Base-by-base conservation (phyloP, 2,113 vertebrate species). In the Burhinus bistriatus region DNA sequence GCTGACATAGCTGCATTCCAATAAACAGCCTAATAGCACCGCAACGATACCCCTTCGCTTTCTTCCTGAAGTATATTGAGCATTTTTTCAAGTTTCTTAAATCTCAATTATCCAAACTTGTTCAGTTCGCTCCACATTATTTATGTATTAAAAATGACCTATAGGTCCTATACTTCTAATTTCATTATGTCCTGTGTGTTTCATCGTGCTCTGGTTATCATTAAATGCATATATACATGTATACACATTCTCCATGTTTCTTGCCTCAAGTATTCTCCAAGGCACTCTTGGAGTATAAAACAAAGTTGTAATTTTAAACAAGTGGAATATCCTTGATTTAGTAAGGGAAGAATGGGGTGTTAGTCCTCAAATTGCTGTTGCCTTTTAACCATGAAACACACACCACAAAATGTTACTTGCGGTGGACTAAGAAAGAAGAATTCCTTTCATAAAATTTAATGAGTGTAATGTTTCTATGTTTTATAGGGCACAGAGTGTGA, bases 371-470 rank as follows among this genome's bases (percentile, higher is more conserved):
- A 96, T 65, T 82, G 71, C 86, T 94, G 68, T 34, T 94, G 65
- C 93, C 76, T 96, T 96, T 95, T 57, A 91, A 93, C 82, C 72
- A 30, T 6, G n/a, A 93, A 89, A 93, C 70, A 29, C 65, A 77
- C 65, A 38, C 78, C 89, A 89, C 89, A 95, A 89, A 94, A 91
- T 2, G 5, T 82, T 77, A 58, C 92, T 95, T 94, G 72, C 9
- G 0, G 3, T 34, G 49, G 58, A 95, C 49, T 72, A 65, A 75
- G 87, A 91, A 84, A 77, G 90, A 83, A 83, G 71, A 95, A 97
- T 89, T 97, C 82, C 94, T 87, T 95, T 89, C 5, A 72, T 96
- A 95, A 97, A 97, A 93, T 84, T 94, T 97, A 96, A 97, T 93
- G 95, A 93, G 94, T 22, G 77, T 15, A 95, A 62, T 54, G 78